Conservation (phyloP, 2,888 invertebrate species). For the Lasioglossum villosulum region DNA sequence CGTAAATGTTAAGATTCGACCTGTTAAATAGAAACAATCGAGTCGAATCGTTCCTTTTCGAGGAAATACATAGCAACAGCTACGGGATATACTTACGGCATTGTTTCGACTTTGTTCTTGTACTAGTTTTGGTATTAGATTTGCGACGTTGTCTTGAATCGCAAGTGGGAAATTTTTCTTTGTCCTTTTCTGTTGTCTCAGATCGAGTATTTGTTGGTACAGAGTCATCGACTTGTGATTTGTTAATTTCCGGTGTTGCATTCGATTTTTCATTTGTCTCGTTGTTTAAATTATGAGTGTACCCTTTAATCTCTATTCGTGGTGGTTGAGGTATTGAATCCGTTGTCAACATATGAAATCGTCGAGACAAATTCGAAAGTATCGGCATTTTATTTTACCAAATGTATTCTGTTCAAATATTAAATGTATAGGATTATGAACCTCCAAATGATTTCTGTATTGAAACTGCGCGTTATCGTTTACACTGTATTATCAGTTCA, state of each 20-base stretch:
- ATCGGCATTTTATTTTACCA: conserved; percentile 69
- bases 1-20: neutral
- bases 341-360: conserved; percentile 85
- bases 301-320: conserved; percentile 75
- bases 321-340: conserved; percentile 86
- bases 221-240: conserved; percentile 37
- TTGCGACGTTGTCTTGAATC: conserved; percentile 40
- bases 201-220: conserved; percentile 22
- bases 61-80: neutral
- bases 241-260: conserved; percentile 13
- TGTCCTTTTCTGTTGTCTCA: conserved; percentile 4
- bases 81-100: conserved; percentile 45
- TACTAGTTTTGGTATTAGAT: conserved; percentile 49
- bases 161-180: conserved; percentile 22
- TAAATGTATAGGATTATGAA: neutral
- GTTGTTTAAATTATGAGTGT: conserved; percentile 60
- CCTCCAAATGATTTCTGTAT: neutral
- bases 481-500: neutral
- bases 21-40: neutral
- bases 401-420: neutral
- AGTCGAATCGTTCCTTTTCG: neutral
- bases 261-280: neutral
- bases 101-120: conserved; percentile 59
- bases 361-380: conserved; percentile 81
- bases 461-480: neutral